Evolutionary conservation across 2,113 vertebrate genomes (phyloP), one percentile per base, ranked within the genome.

Genomic region (Cottus gobio): DNA sequence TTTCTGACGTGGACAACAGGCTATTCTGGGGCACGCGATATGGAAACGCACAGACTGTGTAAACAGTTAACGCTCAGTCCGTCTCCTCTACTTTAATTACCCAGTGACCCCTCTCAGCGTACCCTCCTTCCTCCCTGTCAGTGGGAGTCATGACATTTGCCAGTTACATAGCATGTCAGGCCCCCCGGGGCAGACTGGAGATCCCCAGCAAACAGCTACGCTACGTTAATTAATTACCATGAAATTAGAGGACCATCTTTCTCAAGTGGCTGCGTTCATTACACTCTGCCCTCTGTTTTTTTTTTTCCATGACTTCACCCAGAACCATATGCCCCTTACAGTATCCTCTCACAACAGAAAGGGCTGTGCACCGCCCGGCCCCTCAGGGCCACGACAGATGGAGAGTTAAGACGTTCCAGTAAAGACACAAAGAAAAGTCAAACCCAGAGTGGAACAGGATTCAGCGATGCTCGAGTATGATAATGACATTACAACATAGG

Each of bases 121-220:
- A 58, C 50, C 72, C 24, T 36, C 57, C 39, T 82, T 60, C 48
- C 79, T 62, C 68, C 68, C 75, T 80, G 83, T 84, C 82, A 87
- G 87, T 80, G 75, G 85, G 85, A 88, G 88, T 89, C 85, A 67
- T 90, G 91, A 87, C 88, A 92, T 93, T 92, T 93, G 84, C 82
- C 84, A 73, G 67, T 79, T 81, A 79, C 61, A 85, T 83, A 78
- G 71, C 79, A 83, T 85, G 84, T 80, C 77, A 60, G 60, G 63
- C 86, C 64, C 77, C 2, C 9, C 60, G 52, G 89, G 90, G 64
- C 68, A 69, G 73, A 57, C 64, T 71, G 36, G 24, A 60, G 82
- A 84, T 78, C 67, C 83, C 66, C 81, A 87, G 77, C 74, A 84
- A 85, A 92, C 79, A 79, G 82, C 83, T 72, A 83, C 83, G 73